Percentiles rank a stretch among this genome's conserved stretches.
Conservation (phyloP, 2,888 invertebrate species). For the Callinectes sapidus region DNA sequence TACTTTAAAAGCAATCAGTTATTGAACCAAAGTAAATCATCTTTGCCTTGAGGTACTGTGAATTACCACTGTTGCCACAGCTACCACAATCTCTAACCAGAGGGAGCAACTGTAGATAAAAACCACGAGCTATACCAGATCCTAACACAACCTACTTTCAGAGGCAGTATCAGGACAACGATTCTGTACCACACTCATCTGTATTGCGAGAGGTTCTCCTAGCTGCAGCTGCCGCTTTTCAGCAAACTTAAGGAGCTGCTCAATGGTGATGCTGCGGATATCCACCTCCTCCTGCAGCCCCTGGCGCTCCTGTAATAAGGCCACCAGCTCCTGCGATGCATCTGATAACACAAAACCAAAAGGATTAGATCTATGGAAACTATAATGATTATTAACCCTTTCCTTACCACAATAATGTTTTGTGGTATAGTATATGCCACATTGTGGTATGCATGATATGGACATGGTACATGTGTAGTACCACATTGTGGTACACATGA, state of each 20-base stretch:
- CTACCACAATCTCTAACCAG: background rate
- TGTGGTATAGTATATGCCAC: no score
- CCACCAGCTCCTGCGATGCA: constrained; percentile 65
- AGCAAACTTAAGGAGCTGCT: constrained; percentile 71
- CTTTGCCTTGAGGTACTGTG: background rate
- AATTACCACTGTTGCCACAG: background rate
- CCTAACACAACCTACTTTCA: constrained; percentile 58
- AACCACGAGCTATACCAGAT: background rate
- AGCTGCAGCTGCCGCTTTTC: constrained; percentile 67
- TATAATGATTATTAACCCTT: background rate
- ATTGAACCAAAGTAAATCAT: background rate
- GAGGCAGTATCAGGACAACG: constrained; percentile 45
- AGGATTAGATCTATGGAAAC: background rate
- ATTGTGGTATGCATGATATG: no score
- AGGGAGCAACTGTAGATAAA: background rate
- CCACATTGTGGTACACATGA: no score
- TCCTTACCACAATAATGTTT: no score
- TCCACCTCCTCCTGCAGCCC: constrained; percentile 68
- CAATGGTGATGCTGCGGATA: constrained; percentile 70
- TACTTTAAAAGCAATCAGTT: background rate
- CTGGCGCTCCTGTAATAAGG: constrained; percentile 69
- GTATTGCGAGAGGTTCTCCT: constrained; percentile 63
- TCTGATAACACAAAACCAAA: constrained; percentile 50
- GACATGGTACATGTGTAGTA: no score
- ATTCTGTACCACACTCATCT: constrained; percentile 65